phyloP scores from a whole-genome alignment of 2,113 vertebrate genomes.

The Oncorhynchus nerka region DNA sequence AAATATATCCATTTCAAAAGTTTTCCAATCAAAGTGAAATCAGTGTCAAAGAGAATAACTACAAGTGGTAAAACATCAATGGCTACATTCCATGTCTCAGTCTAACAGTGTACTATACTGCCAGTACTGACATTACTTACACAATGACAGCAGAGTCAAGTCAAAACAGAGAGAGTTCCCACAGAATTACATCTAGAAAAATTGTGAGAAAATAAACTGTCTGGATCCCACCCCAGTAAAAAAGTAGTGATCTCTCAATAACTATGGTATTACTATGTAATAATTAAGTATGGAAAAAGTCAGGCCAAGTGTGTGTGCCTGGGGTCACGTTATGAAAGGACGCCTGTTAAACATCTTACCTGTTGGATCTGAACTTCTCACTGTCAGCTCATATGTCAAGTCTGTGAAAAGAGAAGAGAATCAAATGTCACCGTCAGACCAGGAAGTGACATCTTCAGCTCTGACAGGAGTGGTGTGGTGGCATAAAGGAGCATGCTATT shows the following conservation, averaged over 20 bases:
- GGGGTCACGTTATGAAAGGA: background rate
- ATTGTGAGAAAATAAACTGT: too few relatives aligned
- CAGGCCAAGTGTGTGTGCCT: background rate
- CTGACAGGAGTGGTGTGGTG: background rate
- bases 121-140: too few relatives aligned
- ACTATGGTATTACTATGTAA: too few relatives aligned
- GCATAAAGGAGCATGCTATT: constrained; percentile 11
- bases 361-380: constrained; percentile 85
- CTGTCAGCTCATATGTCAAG: constrained; percentile 92
- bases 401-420: constrained; percentile 74
- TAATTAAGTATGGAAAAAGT: too few relatives aligned
- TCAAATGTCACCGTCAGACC: constrained; percentile 25
- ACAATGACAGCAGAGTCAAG: too few relatives aligned
- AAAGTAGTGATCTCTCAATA: too few relatives aligned
- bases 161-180: background rate
- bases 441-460: constrained; percentile 5
- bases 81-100: too few relatives aligned
- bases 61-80: too few relatives aligned
- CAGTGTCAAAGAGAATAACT: background rate
- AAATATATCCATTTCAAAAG: background rate
- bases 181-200: too few relatives aligned
- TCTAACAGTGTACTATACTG: too few relatives aligned
- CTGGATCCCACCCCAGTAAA: too few relatives aligned
- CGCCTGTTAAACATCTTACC: constrained; percentile 75
- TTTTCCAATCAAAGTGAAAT: background rate